These are phyloP conservation scores for Chlorocebus sabaeus DNA, from an alignment of 2,113 vertebrate species.

Conservation along the genomic window DNA sequence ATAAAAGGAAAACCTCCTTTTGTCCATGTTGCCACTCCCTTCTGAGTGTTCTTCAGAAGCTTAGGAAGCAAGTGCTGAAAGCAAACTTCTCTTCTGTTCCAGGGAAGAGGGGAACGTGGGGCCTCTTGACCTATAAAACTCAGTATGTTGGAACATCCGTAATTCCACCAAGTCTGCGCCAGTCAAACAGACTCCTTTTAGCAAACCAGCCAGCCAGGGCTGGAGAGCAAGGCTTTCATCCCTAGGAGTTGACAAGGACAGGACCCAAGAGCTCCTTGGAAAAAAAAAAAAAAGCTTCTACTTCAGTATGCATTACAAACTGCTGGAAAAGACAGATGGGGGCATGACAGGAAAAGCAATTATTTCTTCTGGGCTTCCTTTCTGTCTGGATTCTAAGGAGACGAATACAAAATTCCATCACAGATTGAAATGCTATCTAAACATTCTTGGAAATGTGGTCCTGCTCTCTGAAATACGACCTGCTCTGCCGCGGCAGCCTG, in stretches of 20 bases:
- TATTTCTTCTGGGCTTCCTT: conserved; percentile 65
- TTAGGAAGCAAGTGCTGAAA: conserved; percentile 45
- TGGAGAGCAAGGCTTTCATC: conserved; percentile 43
- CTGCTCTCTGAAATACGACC: conserved; percentile 64
- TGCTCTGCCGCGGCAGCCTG: conserved; percentile 18
- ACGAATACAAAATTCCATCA: conserved; percentile 62
- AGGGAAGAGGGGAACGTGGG: conserved; percentile 47
- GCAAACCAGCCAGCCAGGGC: conserved; percentile 43
- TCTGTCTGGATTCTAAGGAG: conserved; percentile 70
- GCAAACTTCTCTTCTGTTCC: conserved; percentile 57
- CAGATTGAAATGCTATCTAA: conserved; percentile 70
- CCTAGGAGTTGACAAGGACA: conserved; percentile 32
- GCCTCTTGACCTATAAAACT: conserved; percentile 63
- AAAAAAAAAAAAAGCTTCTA: conserved; percentile 21
- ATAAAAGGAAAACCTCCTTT: conserved; percentile 34
- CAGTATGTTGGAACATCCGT: conserved; percentile 61
- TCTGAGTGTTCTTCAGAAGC: background rate
- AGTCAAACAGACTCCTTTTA: conserved; percentile 65
- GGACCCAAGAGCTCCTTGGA: conserved; percentile 43
- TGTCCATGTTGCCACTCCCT: background rate
- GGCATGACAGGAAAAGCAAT: conserved; percentile 68
- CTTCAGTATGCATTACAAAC: conserved; percentile 44
- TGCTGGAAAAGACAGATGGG: conserved; percentile 43
- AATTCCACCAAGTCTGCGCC: conserved; percentile 35
- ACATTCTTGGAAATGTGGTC: conserved; percentile 67